Conservation (phyloP, 1,140 invertebrate species). For the Andricus grossulariae region DNA sequence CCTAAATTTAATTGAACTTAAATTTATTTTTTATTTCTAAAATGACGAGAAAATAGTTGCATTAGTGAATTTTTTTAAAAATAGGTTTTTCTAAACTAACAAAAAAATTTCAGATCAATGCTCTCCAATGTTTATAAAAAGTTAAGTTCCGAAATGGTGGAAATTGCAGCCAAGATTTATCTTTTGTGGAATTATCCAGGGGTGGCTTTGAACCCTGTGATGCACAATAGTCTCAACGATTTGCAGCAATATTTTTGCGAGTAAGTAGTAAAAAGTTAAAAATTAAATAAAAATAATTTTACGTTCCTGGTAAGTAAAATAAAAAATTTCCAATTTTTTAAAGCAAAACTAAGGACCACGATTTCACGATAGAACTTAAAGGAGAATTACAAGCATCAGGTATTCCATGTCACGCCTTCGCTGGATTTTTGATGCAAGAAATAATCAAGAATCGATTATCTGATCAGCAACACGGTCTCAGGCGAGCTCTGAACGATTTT, state of each 20-base stretch:
- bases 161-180: slow-evolving; percentile 61
- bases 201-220: slow-evolving; percentile 53
- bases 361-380: slow-evolving; percentile 46
- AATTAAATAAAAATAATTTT: neutral
- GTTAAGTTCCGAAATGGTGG: slow-evolving; percentile 48
- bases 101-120: slow-evolving; percentile 46
- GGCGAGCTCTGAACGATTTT: slow-evolving; percentile 43
- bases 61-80: no score
- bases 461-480: slow-evolving; percentile 40
- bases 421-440: slow-evolving; percentile 55
- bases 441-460: slow-evolving; percentile 47
- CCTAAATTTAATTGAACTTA: no score
- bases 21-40: no score
- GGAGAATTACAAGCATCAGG: slow-evolving; percentile 56
- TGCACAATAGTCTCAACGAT: slow-evolving; percentile 15
- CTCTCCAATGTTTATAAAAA: slow-evolving; percentile 45
- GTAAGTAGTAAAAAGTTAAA: slow-evolving; percentile 13
- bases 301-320: neutral
- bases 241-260: slow-evolving; percentile 37
- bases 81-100: no score
- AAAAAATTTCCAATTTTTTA: neutral
- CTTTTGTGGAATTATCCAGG: slow-evolving; percentile 64
- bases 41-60: no score
- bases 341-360: slow-evolving; percentile 11
- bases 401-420: slow-evolving; percentile 62